These are phyloP conservation scores for Felis chaus DNA, from an alignment of 2,113 vertebrate species.

Conservation along the genomic window DNA sequence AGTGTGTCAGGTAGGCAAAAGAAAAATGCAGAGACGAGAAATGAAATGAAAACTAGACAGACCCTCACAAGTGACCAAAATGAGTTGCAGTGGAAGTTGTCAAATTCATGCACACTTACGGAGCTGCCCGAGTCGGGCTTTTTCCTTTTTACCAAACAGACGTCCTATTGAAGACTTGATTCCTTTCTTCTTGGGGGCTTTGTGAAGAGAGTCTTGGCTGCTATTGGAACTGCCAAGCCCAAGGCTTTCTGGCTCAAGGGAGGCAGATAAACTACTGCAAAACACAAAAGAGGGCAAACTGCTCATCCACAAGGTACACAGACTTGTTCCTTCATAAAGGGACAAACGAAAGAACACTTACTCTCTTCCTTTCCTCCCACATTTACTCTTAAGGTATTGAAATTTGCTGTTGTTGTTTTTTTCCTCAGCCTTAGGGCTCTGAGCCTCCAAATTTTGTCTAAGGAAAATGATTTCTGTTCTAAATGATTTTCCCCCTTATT, in stretches of 20 bases:
- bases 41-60: not conserved
- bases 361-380: not conserved
- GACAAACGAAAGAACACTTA: not conserved
- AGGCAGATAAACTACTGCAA: constrained; percentile 90
- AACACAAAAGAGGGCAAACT: constrained; percentile 61
- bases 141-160: constrained; percentile 99
- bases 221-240: constrained; percentile 94
- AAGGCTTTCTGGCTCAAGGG: constrained; percentile 94
- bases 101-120: constrained; percentile 86
- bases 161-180: constrained; percentile 99
- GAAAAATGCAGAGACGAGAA: constrained; percentile 14
- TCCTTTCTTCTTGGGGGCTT: constrained; percentile 99
- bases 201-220: constrained; percentile 98
- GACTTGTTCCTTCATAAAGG: not conserved
- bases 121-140: constrained; percentile 93
- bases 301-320: not conserved
- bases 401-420: not conserved
- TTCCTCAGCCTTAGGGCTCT: not conserved
- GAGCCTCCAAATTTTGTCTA: not conserved
- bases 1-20: not conserved
- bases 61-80: constrained; percentile 17
- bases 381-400: not conserved
- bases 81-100: constrained; percentile 21
- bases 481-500: not conserved
- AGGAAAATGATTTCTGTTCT: not conserved